These are phyloP conservation scores for Ganaspis sp. DNA, from an alignment of 1,140 invertebrate species.

Conservation along the genomic window DNA sequence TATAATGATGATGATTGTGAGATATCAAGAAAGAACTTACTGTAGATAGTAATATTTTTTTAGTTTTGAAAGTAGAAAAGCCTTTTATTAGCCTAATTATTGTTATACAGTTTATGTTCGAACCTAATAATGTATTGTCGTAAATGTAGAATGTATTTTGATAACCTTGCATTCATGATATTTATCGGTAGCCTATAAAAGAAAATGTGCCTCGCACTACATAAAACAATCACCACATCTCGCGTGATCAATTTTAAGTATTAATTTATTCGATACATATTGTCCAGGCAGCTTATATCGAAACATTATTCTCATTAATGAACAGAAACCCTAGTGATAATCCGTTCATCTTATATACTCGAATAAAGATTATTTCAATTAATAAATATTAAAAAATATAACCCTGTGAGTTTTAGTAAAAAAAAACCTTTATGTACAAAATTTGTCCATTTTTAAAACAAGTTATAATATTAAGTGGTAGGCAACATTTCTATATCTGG, in stretches of 20 bases:
- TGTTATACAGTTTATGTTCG: constrained; percentile 44
- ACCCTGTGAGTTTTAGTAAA: not conserved
- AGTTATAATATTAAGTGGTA: not conserved
- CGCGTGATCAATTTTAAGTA: constrained; percentile 50
- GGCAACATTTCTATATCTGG: not conserved
- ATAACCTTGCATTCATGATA: not conserved
- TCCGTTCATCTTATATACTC: constrained; percentile 44
- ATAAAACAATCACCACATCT: constrained; percentile 45
- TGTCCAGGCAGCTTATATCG: constrained; percentile 61
- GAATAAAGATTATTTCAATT: constrained; percentile 42
- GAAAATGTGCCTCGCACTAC: constrained; percentile 57
- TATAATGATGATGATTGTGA: constrained; percentile 40
- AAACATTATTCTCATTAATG: constrained; percentile 53
- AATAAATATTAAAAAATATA: constrained; percentile 47
- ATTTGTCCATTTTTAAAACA: not conserved
- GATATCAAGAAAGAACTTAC: constrained; percentile 34
- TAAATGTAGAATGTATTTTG: not conserved
- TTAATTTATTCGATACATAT: constrained; percentile 65
- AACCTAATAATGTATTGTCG: not conserved
- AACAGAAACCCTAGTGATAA: constrained; percentile 52
- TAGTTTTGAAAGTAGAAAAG: constrained; percentile 45
- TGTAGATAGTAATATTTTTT: constrained; percentile 60
- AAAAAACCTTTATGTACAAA: not conserved
- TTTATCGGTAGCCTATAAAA: not conserved
- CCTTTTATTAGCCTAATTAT: constrained; percentile 46